phyloP scores from a whole-genome alignment of 2,888 invertebrate genomes.

The Parelbella ahira region DNA sequence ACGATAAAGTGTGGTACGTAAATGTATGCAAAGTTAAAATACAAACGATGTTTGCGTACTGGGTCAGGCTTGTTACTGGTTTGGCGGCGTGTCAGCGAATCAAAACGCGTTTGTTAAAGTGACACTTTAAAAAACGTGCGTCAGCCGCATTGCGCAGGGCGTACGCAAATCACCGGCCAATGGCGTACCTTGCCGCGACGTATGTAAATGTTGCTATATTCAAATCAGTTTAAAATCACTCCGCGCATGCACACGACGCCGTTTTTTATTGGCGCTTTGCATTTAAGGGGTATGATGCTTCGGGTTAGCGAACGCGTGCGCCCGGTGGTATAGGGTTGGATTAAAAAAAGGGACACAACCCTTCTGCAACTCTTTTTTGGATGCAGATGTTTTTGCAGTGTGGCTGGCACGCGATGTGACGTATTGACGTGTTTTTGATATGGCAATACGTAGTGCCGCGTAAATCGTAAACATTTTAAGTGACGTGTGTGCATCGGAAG shows the following conservation, averaged over 20 bases:
- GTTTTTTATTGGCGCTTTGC: conserved; percentile 73
- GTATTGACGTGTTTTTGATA: conserved; percentile 50
- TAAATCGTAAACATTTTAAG: conserved; percentile 9
- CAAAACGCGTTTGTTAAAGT: conserved; percentile 48
- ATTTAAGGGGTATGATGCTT: conserved; percentile 48
- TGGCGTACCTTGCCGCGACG: conserved; percentile 41
- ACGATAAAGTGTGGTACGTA: too few relatives aligned
- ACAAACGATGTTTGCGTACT: conserved; percentile 6
- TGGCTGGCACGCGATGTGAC: conserved; percentile 57
- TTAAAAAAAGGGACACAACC: conserved; percentile 43
- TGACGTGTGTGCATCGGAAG: conserved; percentile 11
- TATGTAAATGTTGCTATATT: conserved; percentile 76
- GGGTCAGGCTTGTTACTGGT: conserved; percentile 17
- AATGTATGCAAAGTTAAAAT: neutral
- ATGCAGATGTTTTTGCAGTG: conserved; percentile 65
- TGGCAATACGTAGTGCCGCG: conserved; percentile 3
- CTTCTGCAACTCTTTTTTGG: conserved; percentile 65
- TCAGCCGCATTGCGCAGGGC: conserved; percentile 57
- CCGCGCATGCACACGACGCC: conserved; percentile 73
- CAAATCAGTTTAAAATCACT: conserved; percentile 78
- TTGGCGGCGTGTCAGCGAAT: conserved; percentile 50
- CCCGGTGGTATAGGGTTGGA: conserved; percentile 43
- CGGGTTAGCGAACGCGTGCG: conserved; percentile 37
- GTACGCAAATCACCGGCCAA: conserved; percentile 62
- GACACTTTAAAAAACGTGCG: conserved; percentile 53